Evolutionary conservation across 2,888 invertebrate species (phyloP).

Genomic region (Lymantria dispar): DNA sequence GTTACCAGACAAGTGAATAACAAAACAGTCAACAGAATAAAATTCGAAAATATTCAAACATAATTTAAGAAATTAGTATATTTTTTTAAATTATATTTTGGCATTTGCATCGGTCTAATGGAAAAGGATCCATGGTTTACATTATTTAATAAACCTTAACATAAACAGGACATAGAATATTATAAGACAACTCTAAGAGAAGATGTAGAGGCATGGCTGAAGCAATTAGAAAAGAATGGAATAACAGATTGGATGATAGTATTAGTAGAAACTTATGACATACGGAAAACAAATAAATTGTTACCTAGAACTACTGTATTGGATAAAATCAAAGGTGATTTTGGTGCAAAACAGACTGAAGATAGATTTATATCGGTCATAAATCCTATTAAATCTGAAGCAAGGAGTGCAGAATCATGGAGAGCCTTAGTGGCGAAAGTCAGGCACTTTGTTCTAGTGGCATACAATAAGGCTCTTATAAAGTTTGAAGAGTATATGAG

Average conservation of each 20-base stretch:
- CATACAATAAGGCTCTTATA: conserved; percentile 92
- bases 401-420: conserved; percentile 95
- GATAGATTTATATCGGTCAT: conserved; percentile 94
- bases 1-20: too few species aligned
- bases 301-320: conserved; percentile 95
- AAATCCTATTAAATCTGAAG: conserved; percentile 95
- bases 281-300: conserved; percentile 94
- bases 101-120: too few species aligned
- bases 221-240: conserved; percentile 87
- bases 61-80: too few species aligned
- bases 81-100: too few species aligned
- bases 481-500: conserved; percentile 95
- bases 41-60: too few species aligned
- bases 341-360: conserved; percentile 92
- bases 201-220: conserved; percentile 94
- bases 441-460: conserved; percentile 90
- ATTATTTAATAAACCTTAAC: neutral
- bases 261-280: conserved; percentile 95
- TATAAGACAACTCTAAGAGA: conserved; percentile 95
- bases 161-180: conserved; percentile 92
- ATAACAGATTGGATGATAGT: conserved; percentile 97
- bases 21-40: too few species aligned
- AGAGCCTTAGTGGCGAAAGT: conserved; percentile 91
- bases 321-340: conserved; percentile 97
- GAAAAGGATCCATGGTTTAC: too few species aligned